Evolutionary conservation across 2,888 invertebrate species (phyloP).

Genomic region (Drosophila multiciliata): DNA sequence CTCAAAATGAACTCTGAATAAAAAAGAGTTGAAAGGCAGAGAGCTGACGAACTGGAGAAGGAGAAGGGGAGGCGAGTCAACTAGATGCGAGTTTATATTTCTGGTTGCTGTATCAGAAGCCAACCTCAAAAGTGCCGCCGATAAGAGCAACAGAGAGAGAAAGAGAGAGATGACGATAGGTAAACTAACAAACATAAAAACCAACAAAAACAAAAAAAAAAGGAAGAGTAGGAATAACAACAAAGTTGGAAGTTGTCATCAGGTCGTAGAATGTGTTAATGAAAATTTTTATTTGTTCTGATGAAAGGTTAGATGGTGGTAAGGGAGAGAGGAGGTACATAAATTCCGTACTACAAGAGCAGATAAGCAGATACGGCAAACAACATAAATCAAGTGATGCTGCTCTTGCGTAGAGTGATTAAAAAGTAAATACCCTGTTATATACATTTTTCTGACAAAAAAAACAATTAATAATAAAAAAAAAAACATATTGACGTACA

Average conservation of each 20-base stretch:
- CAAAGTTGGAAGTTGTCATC: constrained; percentile 34
- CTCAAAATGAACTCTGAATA: constrained; percentile 43
- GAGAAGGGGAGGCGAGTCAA: not conserved
- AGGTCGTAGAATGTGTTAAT: constrained; percentile 50
- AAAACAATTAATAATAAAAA: not conserved
- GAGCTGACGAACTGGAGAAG: not conserved
- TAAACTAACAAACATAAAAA: constrained; percentile 46
- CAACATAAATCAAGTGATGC: constrained; percentile 44
- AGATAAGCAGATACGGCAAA: constrained; percentile 55
- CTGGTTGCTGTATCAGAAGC: constrained; percentile 6
- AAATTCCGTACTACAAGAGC: constrained; percentile 23
- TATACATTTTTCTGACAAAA: not conserved
- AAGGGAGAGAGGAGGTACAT: not conserved
- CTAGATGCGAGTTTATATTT: constrained; percentile 10
- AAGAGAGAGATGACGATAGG: constrained; percentile 25
- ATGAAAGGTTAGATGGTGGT: not conserved
- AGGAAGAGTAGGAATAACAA: constrained; percentile 16
- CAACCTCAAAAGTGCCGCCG: constrained; percentile 33
- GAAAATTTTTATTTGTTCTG: constrained; percentile 38
- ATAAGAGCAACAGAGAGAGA: constrained; percentile 30
- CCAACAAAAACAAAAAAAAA: constrained; percentile 31
- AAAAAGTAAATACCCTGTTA: not conserved
- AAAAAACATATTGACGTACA: not conserved
- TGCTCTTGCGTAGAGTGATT: not conserved
- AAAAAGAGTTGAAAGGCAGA: constrained; percentile 38